These are phyloP conservation scores for Anguilla pacifica DNA, from an alignment of 2,797 vertebrate species.

Conservation along the genomic window DNA sequence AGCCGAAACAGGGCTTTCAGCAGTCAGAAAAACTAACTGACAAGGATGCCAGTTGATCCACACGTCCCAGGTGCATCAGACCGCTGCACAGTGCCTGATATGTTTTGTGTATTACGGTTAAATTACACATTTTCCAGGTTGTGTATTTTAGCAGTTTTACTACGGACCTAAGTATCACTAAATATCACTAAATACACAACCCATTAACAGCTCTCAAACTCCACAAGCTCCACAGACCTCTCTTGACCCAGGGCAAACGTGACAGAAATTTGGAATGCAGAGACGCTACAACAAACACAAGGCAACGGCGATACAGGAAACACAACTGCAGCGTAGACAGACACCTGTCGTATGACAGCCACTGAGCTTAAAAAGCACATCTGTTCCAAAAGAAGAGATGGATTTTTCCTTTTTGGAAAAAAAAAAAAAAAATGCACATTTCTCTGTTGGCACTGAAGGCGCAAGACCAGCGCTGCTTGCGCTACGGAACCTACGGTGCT, in stretches of 20 bases:
- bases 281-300: neutral
- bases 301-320: neutral
- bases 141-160: neutral
- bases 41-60: neutral
- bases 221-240: neutral
- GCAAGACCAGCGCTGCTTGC: neutral
- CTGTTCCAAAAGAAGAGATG: neutral
- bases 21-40: neutral
- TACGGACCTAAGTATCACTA: neutral
- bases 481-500: neutral
- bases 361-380: neutral
- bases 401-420: neutral
- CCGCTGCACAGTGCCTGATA: neutral
- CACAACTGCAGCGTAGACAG: neutral
- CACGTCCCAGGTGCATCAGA: neutral
- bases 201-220: neutral
- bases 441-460: neutral
- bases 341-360: neutral
- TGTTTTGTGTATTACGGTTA: neutral
- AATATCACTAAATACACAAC: neutral
- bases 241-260: neutral
- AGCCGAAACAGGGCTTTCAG: neutral
- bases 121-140: neutral
- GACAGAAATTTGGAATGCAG: neutral
- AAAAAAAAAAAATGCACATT: neutral